These are phyloP conservation scores for Scaptomyza montana DNA, from an alignment of 1,140 invertebrate genomes.

Conservation along the genomic window DNA sequence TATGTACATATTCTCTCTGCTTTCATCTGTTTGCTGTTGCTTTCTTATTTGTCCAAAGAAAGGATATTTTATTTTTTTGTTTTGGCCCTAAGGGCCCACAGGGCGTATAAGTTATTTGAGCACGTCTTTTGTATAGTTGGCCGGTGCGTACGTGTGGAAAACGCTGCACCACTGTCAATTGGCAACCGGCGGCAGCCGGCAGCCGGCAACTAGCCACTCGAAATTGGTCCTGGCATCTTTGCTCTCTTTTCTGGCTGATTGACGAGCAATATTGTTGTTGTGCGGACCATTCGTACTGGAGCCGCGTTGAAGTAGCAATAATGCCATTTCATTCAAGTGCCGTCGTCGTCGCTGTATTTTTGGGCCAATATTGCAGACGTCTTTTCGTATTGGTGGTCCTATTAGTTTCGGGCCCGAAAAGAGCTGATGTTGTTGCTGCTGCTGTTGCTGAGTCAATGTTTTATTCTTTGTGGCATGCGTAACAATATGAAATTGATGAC, in stretches of 20 bases:
- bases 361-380: constrained; percentile 41
- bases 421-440: constrained; percentile 2
- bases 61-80: constrained; percentile 49
- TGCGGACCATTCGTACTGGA: constrained; percentile 20
- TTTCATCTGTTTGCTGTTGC: constrained; percentile 20
- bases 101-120: constrained; percentile 81
- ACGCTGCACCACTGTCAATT: constrained; percentile 37
- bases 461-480: constrained; percentile 75
- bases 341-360: constrained; percentile 18
- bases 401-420: constrained; percentile 58
- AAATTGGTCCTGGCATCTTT: not conserved
- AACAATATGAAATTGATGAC: constrained; percentile 83
- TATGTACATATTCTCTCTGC: not conserved
- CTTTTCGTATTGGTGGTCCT: constrained; percentile 49
- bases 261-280: constrained; percentile 57
- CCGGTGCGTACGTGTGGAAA: constrained; percentile 78
- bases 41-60: constrained; percentile 40
- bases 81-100: constrained; percentile 59
- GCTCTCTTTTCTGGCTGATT: constrained; percentile 51
- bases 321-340: constrained; percentile 80
- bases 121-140: constrained; percentile 75
- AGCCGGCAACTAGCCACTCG: constrained; percentile 5
- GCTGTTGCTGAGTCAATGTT: constrained; percentile 23
- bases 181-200: constrained; percentile 8
- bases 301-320: constrained; percentile 80